Evolutionary conservation across 1,140 invertebrate genomes (phyloP), one percentile per base, ranked within the genome.

Genomic region (Procambarus virginalis): DNA sequence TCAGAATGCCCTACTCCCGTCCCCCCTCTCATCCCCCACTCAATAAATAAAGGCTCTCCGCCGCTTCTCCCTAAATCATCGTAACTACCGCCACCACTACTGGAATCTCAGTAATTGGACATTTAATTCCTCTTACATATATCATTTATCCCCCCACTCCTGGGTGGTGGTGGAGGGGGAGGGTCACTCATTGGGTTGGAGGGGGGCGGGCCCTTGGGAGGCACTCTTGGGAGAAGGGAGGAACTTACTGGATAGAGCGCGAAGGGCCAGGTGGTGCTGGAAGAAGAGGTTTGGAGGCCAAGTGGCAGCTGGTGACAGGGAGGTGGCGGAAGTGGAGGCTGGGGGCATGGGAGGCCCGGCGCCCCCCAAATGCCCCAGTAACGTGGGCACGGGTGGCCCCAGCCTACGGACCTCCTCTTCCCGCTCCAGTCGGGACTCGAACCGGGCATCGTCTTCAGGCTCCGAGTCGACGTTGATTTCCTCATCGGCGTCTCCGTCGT

Each of bases 181-280:
- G 51, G 89, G 89, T 5, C 91, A 80, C 70, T 91, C 68, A 77
- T 91, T 76, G 49, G 78, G 85, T 80, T 45, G 68, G 91, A 34
- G 87, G 60, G 70, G 17, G 12, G 68, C 73, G 45, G 20, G 48
- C 89, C 91, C 82, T 85, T 91, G 86, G 91, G 34, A 75, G 58
- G 55, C 91, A 77, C 9, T 81, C 81, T 20, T 55, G 70, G 46
- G 12, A 20, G 22, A 68, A 73, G 49, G 22, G 68, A 84, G 14
- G 20, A 64, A 91, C 91, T 86, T 85, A 92, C 91, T 92, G 17
- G 80, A 70, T 45, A 92, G 77, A 10, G 89, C 85, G 6, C 89
- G 70, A n/a, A 92, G 83, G 34, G 85, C 89, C 48, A 92, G 77
- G 22, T 92, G 91, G 51, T 92, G 91, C 12, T 92, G 89, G 78